Base-by-base conservation (phyloP, 2,797 vertebrate species). In the Sebastolobus altivelis region DNA sequence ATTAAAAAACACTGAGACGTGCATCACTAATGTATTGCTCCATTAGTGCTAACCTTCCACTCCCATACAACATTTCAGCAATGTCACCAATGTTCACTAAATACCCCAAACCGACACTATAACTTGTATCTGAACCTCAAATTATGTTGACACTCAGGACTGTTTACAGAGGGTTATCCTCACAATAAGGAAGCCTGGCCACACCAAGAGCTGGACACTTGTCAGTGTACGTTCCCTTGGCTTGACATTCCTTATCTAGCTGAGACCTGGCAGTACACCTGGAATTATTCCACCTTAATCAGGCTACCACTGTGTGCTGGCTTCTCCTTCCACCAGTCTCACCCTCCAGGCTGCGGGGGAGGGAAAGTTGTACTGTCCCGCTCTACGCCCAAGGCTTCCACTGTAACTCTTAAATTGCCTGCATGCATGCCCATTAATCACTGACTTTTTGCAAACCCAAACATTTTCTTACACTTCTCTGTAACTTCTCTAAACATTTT, bases 241-340 rank as follows among this genome's bases (percentile, higher is more conserved):
- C 79, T 52, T 83, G 67, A 78, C 56, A 37, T 65, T 65, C 61
- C 16, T 63, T 68, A 20, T 74, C 76, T 25, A 22, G 40, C 79
- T 78, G 81, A 85, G 78, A 80, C 35, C 75, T 88, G 82, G 82
- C 79, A 83, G 67, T 4, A 80, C 46, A 82, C 52, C 60, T 81
- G 55, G 72, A 72, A 87, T 87, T 72, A 81, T 84, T 75, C 79
- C 78, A 76, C 63, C 67, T 67, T 82, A 78, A 81, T 86, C 85
- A 86, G 81, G 59, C 52, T 80, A 78, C 22, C 75, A 71, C 68
- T 60, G 31, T 81, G 75, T 72, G 74, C 80, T 78, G 76, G 73
- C 77, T 70, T 82, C 70, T 70, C 49, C 58, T 49, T 84, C 73
- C 60, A 73, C 63, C 33, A 61, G 43, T 69, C 68, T 80, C 60